These are phyloP conservation scores for Caenorhabditis afra DNA, from an alignment of 2,888 invertebrate genomes.

Conservation along the genomic window DNA sequence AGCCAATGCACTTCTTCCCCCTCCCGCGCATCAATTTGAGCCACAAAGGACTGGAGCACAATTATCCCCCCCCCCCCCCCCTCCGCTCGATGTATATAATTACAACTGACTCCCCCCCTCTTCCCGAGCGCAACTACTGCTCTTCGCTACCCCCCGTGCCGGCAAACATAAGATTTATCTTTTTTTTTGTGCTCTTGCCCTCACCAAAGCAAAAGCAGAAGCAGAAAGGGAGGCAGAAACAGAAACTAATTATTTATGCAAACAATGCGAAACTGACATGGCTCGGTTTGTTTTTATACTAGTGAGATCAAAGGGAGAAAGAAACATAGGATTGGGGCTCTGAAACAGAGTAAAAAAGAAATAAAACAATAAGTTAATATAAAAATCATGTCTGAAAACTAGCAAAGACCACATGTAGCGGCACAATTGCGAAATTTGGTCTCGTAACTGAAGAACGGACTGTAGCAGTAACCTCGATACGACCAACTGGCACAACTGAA, in stretches of 20 bases:
- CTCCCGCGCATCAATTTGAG: conserved; percentile 38
- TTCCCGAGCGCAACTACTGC: no score
- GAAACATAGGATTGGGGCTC: background rate
- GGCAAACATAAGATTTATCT: conserved; percentile 48
- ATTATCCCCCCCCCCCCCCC: conserved; percentile 25
- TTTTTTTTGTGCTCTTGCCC: conserved; percentile 15
- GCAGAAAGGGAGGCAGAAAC: background rate
- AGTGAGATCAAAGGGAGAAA: conserved; percentile 17
- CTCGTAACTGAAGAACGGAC: conserved; percentile 54
- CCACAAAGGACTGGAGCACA: conserved; percentile 38
- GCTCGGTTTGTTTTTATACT: background rate
- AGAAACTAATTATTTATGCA: conserved; percentile 49
- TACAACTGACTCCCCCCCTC: conserved; percentile 41
- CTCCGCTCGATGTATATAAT: conserved; percentile 44
- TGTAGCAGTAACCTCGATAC: conserved; percentile 48
- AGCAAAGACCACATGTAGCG: conserved; percentile 50
- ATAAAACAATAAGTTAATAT: conserved; percentile 2
- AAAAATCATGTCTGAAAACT: conserved; percentile 5
- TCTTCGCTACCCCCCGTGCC: conserved; percentile 1
- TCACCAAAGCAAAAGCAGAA: background rate
- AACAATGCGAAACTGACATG: conserved; percentile 43
- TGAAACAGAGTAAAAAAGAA: background rate
- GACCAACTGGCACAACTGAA: conserved; percentile 60
- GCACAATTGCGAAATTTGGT: conserved; percentile 53
- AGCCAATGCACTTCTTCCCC: conserved; percentile 30